A percentile compares a stretch with the other conserved stretches of the same genome.
Evolutionary conservation across 2,113 vertebrate genomes (phyloP).

Genomic region (Xenus cinereus): DNA sequence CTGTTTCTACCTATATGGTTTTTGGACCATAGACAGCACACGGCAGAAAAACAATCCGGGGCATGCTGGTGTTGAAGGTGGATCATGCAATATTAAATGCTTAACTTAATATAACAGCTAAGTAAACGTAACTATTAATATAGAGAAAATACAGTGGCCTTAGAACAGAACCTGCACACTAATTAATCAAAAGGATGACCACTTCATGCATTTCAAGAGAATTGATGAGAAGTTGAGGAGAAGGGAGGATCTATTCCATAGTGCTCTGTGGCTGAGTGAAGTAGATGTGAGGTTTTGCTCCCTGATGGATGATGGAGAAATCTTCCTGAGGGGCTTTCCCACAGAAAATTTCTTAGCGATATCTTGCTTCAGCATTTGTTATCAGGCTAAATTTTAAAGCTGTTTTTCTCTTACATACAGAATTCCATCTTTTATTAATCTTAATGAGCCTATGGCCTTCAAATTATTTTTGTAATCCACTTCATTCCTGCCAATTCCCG

Average conservation of each 20-base stretch:
- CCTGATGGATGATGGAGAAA: neutral
- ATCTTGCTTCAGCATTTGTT: neutral
- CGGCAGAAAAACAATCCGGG: neutral
- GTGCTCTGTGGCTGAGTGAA: neutral
- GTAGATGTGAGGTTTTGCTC: neutral
- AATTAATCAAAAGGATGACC: neutral
- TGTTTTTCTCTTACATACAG: neutral
- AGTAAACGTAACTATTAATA: neutral
- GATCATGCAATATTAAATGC: neutral
- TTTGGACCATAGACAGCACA: neutral
- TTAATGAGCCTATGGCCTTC: neutral
- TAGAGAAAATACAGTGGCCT: neutral
- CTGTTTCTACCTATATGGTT: rapidly evolving
- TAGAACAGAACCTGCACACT: neutral
- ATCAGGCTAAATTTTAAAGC: neutral
- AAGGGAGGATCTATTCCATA: neutral
- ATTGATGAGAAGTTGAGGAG: neutral
- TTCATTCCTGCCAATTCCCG: neutral
- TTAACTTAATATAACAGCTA: neutral
- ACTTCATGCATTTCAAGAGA: neutral
- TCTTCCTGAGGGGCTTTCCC: neutral
- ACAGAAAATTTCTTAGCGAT: neutral
- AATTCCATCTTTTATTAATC: neutral
- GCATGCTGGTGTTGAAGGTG: neutral
- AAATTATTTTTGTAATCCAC: neutral